Conservation (phyloP, 2,797 vertebrate genomes). For the Silurus aristotelis region DNA sequence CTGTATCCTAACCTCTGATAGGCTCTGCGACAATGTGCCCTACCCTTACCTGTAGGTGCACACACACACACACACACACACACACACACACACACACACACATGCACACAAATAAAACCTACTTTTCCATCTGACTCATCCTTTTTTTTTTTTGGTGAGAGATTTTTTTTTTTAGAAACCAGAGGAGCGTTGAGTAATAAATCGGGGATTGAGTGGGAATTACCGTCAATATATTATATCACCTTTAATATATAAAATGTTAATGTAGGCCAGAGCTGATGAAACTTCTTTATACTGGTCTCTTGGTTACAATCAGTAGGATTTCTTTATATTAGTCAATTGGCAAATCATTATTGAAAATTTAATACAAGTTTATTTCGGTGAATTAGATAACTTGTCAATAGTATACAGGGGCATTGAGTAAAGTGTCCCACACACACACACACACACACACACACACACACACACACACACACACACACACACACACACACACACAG, state of each 20-base stretch:
- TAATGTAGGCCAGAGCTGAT: not conserved
- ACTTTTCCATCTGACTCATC: constrained; percentile 50
- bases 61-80: constrained; percentile 27
- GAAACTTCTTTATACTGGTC: not conserved
- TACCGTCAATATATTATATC: constrained; percentile 4
- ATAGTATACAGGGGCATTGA: not conserved
- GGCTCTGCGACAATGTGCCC: constrained; percentile 36
- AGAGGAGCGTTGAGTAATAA: constrained; percentile 32
- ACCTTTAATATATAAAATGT: constrained; percentile 12
- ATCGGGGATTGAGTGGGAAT: constrained; percentile 1
- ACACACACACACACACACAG: too few species aligned
- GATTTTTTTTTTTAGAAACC: constrained; percentile 19
- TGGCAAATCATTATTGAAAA: not conserved
- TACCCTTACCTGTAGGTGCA: constrained; percentile 55
- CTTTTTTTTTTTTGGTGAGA: constrained; percentile 5
- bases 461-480: too few species aligned
- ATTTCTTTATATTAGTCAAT: not conserved
- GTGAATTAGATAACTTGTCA: not conserved
- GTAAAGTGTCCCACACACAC: not conserved
- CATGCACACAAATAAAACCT: not conserved
- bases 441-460: constrained; percentile 7
- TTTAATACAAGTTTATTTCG: not conserved
- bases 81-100: not conserved
- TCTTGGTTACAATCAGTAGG: constrained; percentile 1
- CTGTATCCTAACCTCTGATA: constrained; percentile 25